A percentile compares a stretch with the other conserved stretches of the same genome.
These are phyloP conservation scores for Cochlearius cochlearius DNA, from an alignment of 2,113 vertebrate genomes.

Conservation along the genomic window DNA sequence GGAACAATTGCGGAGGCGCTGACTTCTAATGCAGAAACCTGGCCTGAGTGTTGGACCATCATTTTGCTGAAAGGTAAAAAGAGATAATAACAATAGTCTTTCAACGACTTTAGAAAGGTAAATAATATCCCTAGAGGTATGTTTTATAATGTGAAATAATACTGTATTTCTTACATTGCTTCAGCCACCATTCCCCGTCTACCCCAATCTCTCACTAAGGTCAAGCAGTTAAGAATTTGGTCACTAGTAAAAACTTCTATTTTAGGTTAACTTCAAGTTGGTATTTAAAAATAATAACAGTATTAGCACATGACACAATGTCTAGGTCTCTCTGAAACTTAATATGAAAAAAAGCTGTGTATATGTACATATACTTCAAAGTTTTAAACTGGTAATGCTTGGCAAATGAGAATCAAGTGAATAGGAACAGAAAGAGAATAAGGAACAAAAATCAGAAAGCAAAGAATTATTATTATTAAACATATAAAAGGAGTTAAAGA, in stretches of 20 bases:
- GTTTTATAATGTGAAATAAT: not conserved
- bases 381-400: not conserved
- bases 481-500: not conserved
- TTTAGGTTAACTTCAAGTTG: not conserved
- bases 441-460: not conserved
- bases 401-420: not conserved
- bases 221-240: not conserved
- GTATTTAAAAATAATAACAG: not conserved
- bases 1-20: conserved; percentile 91
- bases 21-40: conserved; percentile 89
- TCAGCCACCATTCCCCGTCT: not conserved
- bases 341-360: not conserved
- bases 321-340: not conserved
- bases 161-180: not conserved
- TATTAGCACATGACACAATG: not conserved
- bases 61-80: conserved; percentile 81
- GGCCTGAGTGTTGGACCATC: conserved; percentile 94
- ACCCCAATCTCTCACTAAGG: not conserved
- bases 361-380: not conserved
- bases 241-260: not conserved
- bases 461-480: not conserved
- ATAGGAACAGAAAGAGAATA: not conserved
- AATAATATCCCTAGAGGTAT: not conserved
- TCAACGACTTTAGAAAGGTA: not conserved
- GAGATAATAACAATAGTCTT: conserved; percentile 21